Evolutionary conservation across 2,797 vertebrate genomes (phyloP).

Genomic region (Macropodus opercularis): DNA sequence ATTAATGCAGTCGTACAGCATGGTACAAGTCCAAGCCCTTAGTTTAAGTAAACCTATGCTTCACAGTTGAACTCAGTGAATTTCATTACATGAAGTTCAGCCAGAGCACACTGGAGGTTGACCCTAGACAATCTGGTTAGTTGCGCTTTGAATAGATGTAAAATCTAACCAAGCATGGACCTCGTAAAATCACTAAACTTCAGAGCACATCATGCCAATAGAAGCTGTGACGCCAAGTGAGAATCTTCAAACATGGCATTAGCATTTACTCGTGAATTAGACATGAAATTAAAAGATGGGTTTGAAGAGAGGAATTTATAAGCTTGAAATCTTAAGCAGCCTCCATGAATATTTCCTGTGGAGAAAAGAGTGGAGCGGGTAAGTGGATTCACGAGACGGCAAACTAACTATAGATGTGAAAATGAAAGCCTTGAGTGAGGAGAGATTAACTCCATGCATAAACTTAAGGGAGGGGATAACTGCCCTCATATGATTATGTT

Average conservation of each 20-base stretch:
- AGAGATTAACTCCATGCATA: conserved; percentile 26
- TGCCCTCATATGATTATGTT: conserved; percentile 30
- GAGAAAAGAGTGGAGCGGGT: conserved; percentile 14
- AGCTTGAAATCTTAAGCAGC: conserved; percentile 29
- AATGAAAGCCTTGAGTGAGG: conserved; percentile 34
- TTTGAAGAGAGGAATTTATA: conserved; percentile 33
- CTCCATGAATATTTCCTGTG: conserved; percentile 46
- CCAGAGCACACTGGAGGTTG: neutral
- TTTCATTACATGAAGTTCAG: neutral
- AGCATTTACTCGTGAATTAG: conserved; percentile 35
- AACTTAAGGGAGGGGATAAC: conserved; percentile 16
- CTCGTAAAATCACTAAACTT: neutral
- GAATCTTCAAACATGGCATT: conserved; percentile 28
- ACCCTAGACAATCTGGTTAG: neutral
- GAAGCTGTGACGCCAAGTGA: conserved; percentile 4
- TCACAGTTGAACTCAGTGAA: neutral
- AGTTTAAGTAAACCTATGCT: too few relatives aligned
- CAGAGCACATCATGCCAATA: neutral
- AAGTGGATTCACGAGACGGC: conserved; percentile 27
- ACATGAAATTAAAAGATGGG: conserved; percentile 34
- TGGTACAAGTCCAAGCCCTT: too few relatives aligned
- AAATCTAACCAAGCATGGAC: neutral
- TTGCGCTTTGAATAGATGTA: neutral
- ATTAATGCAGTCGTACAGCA: too few relatives aligned
- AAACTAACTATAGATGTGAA: conserved; percentile 31